Percentiles rank a stretch among this genome's conserved stretches.
Evolutionary conservation across 1,140 invertebrate genomes (phyloP).

Genomic region (Drosophila lowei): DNA sequence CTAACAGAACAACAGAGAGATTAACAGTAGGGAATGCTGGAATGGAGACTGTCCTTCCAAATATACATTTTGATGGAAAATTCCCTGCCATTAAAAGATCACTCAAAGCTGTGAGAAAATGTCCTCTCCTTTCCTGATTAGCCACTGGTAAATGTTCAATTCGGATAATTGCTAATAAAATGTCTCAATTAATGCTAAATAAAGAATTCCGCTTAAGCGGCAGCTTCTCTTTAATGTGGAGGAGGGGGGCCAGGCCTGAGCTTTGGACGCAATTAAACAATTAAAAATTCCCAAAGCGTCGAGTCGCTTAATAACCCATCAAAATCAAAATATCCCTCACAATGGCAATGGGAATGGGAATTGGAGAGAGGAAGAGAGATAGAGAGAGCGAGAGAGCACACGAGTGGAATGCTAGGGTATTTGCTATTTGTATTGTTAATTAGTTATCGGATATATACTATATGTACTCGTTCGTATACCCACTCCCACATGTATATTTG

Average conservation of each 20-base stretch:
- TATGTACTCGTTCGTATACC: too few species aligned
- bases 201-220: constrained; percentile 48
- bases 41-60: too few species aligned
- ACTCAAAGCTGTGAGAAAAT: neutral
- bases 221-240: constrained; percentile 56
- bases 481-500: constrained; percentile 34
- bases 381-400: constrained; percentile 3
- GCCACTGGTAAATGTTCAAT: constrained; percentile 9
- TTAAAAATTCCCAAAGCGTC: constrained; percentile 71
- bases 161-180: constrained; percentile 13
- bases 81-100: constrained; percentile 23
- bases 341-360: neutral
- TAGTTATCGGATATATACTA: constrained; percentile 54
- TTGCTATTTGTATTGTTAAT: constrained; percentile 43
- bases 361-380: neutral
- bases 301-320: constrained; percentile 72
- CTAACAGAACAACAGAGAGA: constrained; percentile 5
- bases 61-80: constrained; percentile 48
- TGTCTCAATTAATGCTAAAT: constrained; percentile 41
- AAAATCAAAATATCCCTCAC: constrained; percentile 52
- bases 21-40: too few species aligned
- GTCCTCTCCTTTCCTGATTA: too few species aligned
- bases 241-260: neutral
- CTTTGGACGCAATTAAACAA: constrained; percentile 66
- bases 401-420: neutral